phyloP scores from a whole-genome alignment of 2,113 vertebrate species.

The Ascaphus truei region DNA sequence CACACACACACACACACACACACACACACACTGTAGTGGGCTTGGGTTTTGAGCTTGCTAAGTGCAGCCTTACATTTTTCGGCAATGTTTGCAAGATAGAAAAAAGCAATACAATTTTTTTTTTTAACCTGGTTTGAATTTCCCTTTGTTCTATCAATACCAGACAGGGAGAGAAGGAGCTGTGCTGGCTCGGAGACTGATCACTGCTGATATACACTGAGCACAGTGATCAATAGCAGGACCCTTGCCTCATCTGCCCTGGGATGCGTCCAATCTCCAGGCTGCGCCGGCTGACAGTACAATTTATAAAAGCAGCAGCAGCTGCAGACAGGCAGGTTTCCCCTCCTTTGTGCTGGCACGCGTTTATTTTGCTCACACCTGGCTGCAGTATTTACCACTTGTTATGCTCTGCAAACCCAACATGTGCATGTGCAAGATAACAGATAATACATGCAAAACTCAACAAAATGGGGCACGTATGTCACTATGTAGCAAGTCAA shows the following conservation, averaged over 20 bases:
- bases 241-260: slow-evolving; percentile 66
- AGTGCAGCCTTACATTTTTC: no score
- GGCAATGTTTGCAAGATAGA: no score
- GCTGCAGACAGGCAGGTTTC: slow-evolving; percentile 54
- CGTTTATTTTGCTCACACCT: slow-evolving; percentile 64
- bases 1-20: no score
- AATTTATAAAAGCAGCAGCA: slow-evolving; percentile 56
- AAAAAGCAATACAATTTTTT: no score
- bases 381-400: slow-evolving; percentile 54
- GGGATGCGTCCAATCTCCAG: slow-evolving; percentile 66
- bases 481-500: no score
- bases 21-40: no score
- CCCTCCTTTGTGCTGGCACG: slow-evolving; percentile 40
- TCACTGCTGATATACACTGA: slow-evolving; percentile 65
- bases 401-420: no score
- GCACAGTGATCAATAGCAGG: slow-evolving; percentile 69
- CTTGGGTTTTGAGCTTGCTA: no score
- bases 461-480: no score
- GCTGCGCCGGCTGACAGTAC: slow-evolving; percentile 54
- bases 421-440: no score
- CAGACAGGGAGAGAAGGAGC: slow-evolving; percentile 49
- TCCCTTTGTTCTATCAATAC: slow-evolving; percentile 50
- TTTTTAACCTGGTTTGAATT: slow-evolving; percentile 41
- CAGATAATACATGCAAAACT: no score
- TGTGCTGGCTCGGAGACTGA: slow-evolving; percentile 61